Evolutionary conservation across 2,113 vertebrate genomes (phyloP).

Genomic region (Apteryx owenii): DNA sequence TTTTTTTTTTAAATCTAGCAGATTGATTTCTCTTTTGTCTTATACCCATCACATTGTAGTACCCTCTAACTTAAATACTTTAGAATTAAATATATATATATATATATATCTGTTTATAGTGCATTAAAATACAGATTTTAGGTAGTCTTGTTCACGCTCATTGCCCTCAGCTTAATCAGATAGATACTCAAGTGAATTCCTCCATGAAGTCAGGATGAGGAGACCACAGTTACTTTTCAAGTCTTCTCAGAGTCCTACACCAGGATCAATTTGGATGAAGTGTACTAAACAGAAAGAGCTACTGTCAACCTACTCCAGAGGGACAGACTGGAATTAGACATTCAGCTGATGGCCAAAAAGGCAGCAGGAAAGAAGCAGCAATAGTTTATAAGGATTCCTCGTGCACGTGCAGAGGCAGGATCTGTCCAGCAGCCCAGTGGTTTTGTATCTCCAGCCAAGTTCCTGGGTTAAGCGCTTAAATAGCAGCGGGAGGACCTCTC

Average conservation of each 20-base stretch:
- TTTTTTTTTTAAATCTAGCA: background rate
- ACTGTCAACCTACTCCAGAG: fast-evolving
- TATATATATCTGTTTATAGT: background rate
- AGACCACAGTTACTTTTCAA: background rate
- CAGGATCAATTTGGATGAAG: background rate
- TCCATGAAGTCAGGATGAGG: background rate
- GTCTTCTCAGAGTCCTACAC: background rate
- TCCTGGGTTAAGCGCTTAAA: background rate
- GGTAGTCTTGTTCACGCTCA: background rate
- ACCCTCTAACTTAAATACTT: background rate
- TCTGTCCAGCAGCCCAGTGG: background rate
- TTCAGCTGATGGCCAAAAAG: background rate
- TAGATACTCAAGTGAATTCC: background rate
- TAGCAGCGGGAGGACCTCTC: background rate
- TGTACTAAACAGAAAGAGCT: background rate
- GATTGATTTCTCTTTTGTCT: background rate
- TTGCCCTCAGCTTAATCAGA: background rate
- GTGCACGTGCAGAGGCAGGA: background rate
- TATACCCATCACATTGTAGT: background rate
- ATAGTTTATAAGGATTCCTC: background rate
- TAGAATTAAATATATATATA: background rate
- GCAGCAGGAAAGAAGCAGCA: background rate
- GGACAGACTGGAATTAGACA: background rate
- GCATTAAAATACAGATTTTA: background rate
- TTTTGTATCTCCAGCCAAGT: background rate